These are phyloP conservation scores for Crotalus viridis DNA, from an alignment of 2,113 vertebrate species.

Conservation along the genomic window DNA sequence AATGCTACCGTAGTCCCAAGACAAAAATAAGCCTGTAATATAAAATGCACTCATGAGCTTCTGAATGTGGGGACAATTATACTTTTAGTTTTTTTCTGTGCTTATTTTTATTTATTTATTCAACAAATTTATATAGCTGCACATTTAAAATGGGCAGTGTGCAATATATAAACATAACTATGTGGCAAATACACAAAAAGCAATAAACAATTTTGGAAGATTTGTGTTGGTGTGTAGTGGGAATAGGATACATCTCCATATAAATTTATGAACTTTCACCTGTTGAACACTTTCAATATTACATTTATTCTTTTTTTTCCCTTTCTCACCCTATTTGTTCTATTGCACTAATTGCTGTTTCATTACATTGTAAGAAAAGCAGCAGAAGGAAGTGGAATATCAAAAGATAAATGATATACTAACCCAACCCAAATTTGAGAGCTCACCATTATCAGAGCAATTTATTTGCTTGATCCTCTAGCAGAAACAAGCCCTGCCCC, in stretches of 20 bases:
- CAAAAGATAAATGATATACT: slow-evolving; percentile 55
- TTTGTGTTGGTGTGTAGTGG: neutral
- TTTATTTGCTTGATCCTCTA: slow-evolving; percentile 55
- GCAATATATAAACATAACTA: neutral
- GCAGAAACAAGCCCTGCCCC: slow-evolving; percentile 42
- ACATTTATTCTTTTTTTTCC: neutral
- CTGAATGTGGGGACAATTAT: too few species aligned
- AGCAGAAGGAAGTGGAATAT: slow-evolving; percentile 56
- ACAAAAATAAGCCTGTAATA: neutral
- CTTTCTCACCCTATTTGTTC: neutral
- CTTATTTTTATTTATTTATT: neutral
- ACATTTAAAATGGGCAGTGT: neutral
- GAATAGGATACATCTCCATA: neutral
- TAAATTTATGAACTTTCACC: neutral
- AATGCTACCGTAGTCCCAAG: neutral
- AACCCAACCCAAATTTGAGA: slow-evolving; percentile 46
- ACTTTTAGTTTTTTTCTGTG: neutral
- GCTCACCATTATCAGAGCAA: slow-evolving; percentile 58
- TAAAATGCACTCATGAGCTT: neutral
- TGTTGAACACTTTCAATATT: neutral
- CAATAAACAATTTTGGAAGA: neutral
- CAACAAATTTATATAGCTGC: neutral
- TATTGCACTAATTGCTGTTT: neutral
- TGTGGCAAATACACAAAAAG: neutral
- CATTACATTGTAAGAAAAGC: slow-evolving; percentile 41